These are phyloP conservation scores for Cervus canadensis DNA, from an alignment of 2,113 vertebrate genomes.

Conservation along the genomic window DNA sequence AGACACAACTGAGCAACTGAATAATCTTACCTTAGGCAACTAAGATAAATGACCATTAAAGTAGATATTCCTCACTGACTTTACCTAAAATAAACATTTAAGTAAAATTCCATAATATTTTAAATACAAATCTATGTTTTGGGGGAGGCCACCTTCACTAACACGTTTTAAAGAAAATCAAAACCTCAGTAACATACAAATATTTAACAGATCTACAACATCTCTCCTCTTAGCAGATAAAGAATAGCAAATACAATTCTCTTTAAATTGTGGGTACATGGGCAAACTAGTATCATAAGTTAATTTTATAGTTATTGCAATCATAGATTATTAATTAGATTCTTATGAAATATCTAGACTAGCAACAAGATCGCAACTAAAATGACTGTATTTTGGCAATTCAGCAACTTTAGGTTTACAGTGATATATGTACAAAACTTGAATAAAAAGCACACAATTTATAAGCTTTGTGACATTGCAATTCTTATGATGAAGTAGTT, in stretches of 20 bases:
- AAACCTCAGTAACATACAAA: constrained; percentile 32
- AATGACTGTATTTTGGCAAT: constrained; percentile 58
- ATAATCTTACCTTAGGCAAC: neutral
- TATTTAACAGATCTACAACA: constrained; percentile 42
- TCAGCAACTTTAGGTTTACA: constrained; percentile 68
- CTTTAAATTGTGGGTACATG: constrained; percentile 61
- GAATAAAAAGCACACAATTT: constrained; percentile 66
- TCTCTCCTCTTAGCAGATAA: neutral
- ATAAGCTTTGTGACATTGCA: constrained; percentile 70
- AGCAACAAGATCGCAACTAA: constrained; percentile 55
- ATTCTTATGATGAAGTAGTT: constrained; percentile 72
- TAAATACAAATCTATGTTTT: neutral
- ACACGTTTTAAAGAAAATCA: constrained; percentile 40
- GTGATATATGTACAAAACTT: constrained; percentile 61
- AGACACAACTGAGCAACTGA: neutral
- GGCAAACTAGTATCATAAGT: constrained; percentile 71
- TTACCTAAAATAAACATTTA: neutral
- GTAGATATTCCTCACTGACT: neutral
- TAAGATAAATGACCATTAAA: neutral
- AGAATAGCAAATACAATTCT: constrained; percentile 53
- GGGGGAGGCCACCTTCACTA: neutral
- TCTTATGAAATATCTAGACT: constrained; percentile 63
- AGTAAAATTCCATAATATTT: neutral
- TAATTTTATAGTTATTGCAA: constrained; percentile 76
- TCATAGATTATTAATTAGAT: constrained; percentile 72